Evolutionary conservation across 2,113 vertebrate species (phyloP), one percentile per base, ranked within the genome.

Genomic region (Odontophorus gujanensis): DNA sequence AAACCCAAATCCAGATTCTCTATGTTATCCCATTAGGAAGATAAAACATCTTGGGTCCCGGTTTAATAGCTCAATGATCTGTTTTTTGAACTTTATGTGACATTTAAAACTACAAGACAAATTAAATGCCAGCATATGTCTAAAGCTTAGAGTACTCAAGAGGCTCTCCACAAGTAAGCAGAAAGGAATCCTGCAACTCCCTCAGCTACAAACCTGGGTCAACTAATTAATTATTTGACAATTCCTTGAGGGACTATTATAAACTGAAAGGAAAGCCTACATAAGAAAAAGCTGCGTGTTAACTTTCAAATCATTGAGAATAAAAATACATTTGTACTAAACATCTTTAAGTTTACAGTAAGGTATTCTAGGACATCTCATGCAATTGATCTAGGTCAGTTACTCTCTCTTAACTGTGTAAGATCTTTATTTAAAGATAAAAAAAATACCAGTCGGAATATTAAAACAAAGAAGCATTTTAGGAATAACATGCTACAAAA

Each of bases 61-160:
- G 95, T 98, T 98, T 98, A 99, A 99, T 98, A 98, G 98, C 98
- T 96, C 97, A 98, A 97, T 96, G 98, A 98, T 99, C 98, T 99
- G 98, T 96, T 98, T 98, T 99, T 98, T 99, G 99, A 99, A 99
- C 99, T 99, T 98, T 99, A 97, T 94, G 97, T 99, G 99, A 99
- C 99, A 99, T 96, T 98, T 97, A 95, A 97, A 98, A 98, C 96
- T 98, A 96, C 84, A 98, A 99, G 98, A 99, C 98, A 98, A 99
- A 99, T 99, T 98, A 98, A 98, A 98, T 96, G 97, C 97, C 98
- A 97, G 95, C 97, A 97, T 96, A 96, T 98, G 98, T 98, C 98
- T 99, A 98, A 98, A 98, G 98, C 98, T 97, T 97, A 96, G 96
- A 97, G 98, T 98, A 98, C 99, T 98, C 98, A 96, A 45, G 88